Evolutionary conservation across 2,797 vertebrate species (phyloP).

Genomic region (Rhabdomys pumilio): DNA sequence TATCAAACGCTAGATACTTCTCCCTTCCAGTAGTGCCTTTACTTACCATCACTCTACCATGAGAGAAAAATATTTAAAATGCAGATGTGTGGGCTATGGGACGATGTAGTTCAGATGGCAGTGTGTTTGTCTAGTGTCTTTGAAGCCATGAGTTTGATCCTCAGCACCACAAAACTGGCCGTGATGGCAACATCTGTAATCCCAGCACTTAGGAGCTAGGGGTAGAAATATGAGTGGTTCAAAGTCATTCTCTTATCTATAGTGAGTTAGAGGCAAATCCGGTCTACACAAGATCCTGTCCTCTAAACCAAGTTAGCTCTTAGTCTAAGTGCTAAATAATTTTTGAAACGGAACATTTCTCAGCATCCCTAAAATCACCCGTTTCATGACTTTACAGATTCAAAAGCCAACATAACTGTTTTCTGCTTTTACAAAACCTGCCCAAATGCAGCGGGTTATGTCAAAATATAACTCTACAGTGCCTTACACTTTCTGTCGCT

Average conservation of each 20-base stretch:
- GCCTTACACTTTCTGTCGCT: background rate
- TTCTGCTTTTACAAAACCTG: background rate
- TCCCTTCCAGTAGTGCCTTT: background rate
- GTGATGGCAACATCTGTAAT: background rate
- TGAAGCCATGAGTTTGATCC: too few relatives aligned
- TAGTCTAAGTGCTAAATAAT: conserved; percentile 32
- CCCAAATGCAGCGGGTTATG: background rate
- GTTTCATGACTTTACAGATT: background rate
- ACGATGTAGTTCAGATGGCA: background rate
- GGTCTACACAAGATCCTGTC: background rate
- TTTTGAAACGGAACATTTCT: background rate
- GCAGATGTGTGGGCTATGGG: too few relatives aligned
- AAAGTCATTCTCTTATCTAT: background rate
- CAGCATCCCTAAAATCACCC: background rate
- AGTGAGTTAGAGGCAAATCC: background rate
- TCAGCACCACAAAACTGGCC: background rate
- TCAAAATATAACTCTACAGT: background rate
- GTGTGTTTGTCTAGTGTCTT: background rate
- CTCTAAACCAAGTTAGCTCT: conserved; percentile 1
- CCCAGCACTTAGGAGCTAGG: background rate
- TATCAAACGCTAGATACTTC: background rate
- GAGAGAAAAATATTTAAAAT: background rate
- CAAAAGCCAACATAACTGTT: conserved; percentile 13
- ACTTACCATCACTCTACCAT: background rate
- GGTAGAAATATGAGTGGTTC: background rate